Percentiles rank a stretch among this genome's conserved stretches.
These are phyloP conservation scores for Gastracanthus pulcherrimus DNA, from an alignment of 2,888 invertebrate species.

Conservation along the genomic window DNA sequence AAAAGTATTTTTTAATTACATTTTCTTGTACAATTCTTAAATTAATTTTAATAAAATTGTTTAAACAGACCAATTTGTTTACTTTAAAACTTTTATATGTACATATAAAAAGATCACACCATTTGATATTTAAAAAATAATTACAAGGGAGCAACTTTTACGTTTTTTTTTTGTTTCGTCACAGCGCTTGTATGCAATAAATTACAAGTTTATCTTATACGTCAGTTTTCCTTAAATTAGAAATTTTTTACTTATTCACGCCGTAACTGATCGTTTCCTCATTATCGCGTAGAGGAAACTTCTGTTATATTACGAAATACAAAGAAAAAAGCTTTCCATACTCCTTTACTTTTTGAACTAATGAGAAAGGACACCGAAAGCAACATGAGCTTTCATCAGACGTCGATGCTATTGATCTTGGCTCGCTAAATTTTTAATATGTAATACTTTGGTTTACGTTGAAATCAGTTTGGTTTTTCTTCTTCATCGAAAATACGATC, in stretches of 20 bases:
- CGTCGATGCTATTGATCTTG: not conserved
- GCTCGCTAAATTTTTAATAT: not conserved
- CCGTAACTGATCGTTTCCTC: not conserved
- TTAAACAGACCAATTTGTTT: too few relatives aligned
- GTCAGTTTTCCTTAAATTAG: too few relatives aligned
- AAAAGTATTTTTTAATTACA: not conserved
- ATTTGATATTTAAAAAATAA: not conserved
- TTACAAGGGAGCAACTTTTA: not conserved
- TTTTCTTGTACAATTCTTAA: not conserved
- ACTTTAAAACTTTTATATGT: too few relatives aligned
- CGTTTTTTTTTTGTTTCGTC: not conserved
- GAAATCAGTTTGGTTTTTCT: slow-evolving; percentile 15
- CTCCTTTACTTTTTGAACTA: slow-evolving; percentile 43
- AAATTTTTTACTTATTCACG: slow-evolving; percentile 6
- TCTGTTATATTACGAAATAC: not conserved
- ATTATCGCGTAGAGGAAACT: slow-evolving; percentile 5
- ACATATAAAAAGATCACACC: not conserved
- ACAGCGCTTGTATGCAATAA: too few relatives aligned
- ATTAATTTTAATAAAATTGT: not conserved
- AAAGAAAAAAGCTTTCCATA: slow-evolving; percentile 6
- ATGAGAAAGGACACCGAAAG: slow-evolving; percentile 56
- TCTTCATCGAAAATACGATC: not conserved
- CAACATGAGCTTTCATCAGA: slow-evolving; percentile 43
- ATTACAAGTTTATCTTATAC: too few relatives aligned
- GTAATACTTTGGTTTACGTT: not conserved